Evolutionary conservation across 2,113 vertebrate genomes (phyloP).

Genomic region (Zosterops japonicus): DNA sequence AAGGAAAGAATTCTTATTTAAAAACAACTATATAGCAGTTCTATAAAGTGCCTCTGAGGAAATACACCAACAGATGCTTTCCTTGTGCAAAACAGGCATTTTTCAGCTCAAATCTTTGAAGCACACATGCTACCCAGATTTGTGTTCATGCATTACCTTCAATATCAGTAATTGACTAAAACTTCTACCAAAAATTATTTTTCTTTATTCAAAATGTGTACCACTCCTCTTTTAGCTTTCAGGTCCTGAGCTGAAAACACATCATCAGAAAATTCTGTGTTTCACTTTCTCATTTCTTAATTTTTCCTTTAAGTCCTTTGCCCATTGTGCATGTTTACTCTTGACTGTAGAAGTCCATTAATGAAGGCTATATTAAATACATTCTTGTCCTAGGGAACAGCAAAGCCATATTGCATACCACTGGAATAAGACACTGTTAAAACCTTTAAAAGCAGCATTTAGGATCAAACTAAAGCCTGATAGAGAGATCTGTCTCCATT

Average conservation of each 20-base stretch:
- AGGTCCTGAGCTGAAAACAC: neutral
- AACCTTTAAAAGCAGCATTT: conserved; percentile 41
- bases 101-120: conserved; percentile 34
- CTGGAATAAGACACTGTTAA: conserved; percentile 47
- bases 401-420: neutral
- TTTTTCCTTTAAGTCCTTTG: neutral
- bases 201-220: neutral
- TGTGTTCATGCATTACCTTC: neutral
- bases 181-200: neutral
- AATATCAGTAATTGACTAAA: neutral
- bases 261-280: neutral
- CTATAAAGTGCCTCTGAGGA: conserved; percentile 59
- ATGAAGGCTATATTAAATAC: neutral
- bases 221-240: neutral
- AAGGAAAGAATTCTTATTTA: conserved; percentile 1
- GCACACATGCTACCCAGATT: neutral
- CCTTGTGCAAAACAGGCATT: conserved; percentile 53
- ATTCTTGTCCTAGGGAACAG: neutral
- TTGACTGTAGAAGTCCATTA: neutral
- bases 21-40: conserved; percentile 1
- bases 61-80: conserved; percentile 42
- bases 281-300: neutral
- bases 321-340: conserved; percentile 16
- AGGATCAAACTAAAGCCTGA: neutral
- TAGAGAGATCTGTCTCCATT: neutral